Conservation (phyloP, 1,140 invertebrate species). For the Andrena cerasifolii region DNA sequence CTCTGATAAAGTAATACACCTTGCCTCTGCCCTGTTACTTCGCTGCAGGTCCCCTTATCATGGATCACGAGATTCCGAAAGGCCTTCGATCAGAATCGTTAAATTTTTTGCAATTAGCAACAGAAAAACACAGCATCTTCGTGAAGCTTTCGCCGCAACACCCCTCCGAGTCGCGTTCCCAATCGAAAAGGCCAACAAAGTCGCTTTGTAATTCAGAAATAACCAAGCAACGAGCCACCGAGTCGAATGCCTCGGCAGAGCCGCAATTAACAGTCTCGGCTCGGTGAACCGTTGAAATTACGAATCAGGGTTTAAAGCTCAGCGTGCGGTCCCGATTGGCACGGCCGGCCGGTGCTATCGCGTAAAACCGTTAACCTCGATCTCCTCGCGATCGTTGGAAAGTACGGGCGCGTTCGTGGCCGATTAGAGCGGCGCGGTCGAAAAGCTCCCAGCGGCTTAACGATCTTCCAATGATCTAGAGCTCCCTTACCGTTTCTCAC, state of each 20-base stretch:
- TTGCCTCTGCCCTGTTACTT: too few relatives aligned
- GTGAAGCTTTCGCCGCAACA: neutral
- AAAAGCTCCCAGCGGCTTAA: neutral
- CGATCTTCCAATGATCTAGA: neutral
- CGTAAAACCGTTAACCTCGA: constrained; percentile 41
- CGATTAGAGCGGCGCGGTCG: neutral
- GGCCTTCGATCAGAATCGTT: too few relatives aligned
- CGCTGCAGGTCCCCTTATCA: too few relatives aligned
- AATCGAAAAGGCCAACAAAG: too few relatives aligned
- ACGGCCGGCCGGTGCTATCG: neutral
- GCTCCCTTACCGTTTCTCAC: constrained; percentile 66
- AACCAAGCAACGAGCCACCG: neutral
- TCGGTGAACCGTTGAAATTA: constrained; percentile 11
- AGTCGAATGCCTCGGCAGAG: neutral
- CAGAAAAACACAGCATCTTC: neutral
- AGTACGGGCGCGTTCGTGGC: constrained; percentile 15
- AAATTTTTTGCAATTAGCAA: neutral
- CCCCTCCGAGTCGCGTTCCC: too few relatives aligned
- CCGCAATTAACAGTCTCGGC: neutral
- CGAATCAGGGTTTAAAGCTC: neutral
- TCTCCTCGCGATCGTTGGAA: constrained; percentile 41
- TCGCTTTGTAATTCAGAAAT: neutral
- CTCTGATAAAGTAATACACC: too few relatives aligned
- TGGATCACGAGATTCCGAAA: too few relatives aligned
- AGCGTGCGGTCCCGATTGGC: constrained; percentile 12